phyloP scores from a whole-genome alignment of 2,797 vertebrate genomes.

The Microcaecilia unicolor region DNA sequence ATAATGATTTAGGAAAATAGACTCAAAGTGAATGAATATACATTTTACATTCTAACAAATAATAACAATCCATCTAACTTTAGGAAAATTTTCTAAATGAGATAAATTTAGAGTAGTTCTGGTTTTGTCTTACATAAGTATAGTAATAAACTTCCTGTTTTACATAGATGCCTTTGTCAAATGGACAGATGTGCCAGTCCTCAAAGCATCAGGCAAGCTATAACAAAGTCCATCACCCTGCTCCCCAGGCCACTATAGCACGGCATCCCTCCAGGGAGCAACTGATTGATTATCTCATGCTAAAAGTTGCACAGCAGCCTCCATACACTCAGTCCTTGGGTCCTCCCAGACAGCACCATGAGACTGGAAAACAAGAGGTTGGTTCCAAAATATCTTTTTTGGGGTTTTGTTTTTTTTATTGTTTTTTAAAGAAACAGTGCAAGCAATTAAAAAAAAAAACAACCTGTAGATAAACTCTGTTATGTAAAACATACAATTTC shows the following conservation, averaged over 20 bases:
- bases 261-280: slow-evolving; percentile 92
- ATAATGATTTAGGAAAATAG: background rate
- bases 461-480: too few relatives aligned
- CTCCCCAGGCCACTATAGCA: slow-evolving; percentile 65
- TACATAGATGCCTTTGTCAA: slow-evolving; percentile 86
- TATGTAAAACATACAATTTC: too few relatives aligned
- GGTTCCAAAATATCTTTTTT: too few relatives aligned
- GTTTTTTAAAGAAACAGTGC: too few relatives aligned
- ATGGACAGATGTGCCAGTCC: slow-evolving; percentile 82
- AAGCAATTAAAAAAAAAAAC: too few relatives aligned
- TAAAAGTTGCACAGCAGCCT: slow-evolving; percentile 80
- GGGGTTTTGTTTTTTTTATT: too few relatives aligned
- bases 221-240: slow-evolving; percentile 62
- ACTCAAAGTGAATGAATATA: background rate
- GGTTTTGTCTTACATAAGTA: too few relatives aligned
- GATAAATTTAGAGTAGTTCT: background rate
- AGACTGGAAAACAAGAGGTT: slow-evolving; percentile 82
- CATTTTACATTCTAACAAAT: too few relatives aligned
- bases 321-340: slow-evolving; percentile 64
- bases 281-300: slow-evolving; percentile 93
- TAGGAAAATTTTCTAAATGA: slow-evolving; percentile 1
- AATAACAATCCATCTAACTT: background rate
- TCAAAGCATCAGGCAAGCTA: slow-evolving; percentile 71
- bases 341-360: slow-evolving; percentile 60
- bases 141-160: slow-evolving; percentile 21